These are phyloP conservation scores for Drosophila willistoni DNA, from an alignment of 1,140 invertebrate genomes.

Conservation along the genomic window DNA sequence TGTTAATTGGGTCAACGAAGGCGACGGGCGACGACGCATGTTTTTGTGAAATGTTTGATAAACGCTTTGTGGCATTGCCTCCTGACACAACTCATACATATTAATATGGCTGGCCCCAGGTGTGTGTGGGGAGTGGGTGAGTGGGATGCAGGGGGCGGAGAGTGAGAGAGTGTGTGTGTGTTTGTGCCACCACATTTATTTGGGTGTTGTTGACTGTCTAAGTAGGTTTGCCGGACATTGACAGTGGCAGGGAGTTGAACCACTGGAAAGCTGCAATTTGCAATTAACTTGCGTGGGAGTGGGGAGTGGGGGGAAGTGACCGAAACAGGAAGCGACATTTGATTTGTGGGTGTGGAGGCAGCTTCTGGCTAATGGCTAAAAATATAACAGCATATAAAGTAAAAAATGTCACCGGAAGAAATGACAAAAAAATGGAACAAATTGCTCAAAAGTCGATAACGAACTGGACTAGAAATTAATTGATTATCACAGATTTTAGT, in stretches of 20 bases:
- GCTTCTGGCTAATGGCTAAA: background rate
- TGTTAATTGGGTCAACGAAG: conserved; percentile 68
- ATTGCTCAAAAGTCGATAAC: conserved; percentile 1
- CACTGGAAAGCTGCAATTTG: background rate
- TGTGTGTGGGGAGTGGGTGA: conserved; percentile 8
- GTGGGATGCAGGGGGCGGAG: conserved; percentile 8
- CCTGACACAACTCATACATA: conserved; percentile 73
- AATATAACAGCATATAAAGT: background rate
- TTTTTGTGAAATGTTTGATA: conserved; percentile 66
- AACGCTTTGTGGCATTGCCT: conserved; percentile 72
- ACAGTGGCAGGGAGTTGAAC: conserved; percentile 16
- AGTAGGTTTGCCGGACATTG: conserved; percentile 30
- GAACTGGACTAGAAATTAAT: conserved; percentile 4
- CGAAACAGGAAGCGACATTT: conserved; percentile 12
- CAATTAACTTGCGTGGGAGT: conserved; percentile 41
- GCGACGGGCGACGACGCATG: conserved; percentile 38
- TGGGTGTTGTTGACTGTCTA: conserved; percentile 51
- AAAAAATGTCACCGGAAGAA: conserved; percentile 6
- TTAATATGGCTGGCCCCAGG: conserved; percentile 45
- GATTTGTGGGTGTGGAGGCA: conserved; percentile 29
- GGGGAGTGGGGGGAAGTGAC: conserved; percentile 27
- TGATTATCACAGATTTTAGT: background rate
- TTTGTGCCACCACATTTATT: conserved; percentile 15
- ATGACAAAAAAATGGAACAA: background rate
- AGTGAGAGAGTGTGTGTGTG: conserved; percentile 7